Percentiles rank a stretch among this genome's conserved stretches.
Conservation (phyloP, 2,797 vertebrate species). For the Cossypha caffra region DNA sequence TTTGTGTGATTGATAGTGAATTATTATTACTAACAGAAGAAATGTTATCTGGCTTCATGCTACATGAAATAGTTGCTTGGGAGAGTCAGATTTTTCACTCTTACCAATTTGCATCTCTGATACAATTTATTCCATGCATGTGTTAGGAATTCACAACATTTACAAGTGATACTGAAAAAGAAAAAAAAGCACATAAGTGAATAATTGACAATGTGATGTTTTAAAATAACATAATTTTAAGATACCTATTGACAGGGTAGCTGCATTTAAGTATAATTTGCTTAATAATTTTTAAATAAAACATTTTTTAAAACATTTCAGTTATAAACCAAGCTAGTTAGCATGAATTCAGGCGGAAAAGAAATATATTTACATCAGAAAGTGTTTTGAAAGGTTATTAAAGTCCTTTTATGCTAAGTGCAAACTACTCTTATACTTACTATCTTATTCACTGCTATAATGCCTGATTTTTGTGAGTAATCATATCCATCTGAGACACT, state of each 20-base stretch:
- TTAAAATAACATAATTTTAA: neutral
- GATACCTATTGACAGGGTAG: neutral
- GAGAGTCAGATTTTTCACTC: neutral
- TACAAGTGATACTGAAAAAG: neutral
- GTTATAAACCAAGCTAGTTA: neutral
- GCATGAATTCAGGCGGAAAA: neutral
- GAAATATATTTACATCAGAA: neutral
- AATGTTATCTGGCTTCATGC: neutral
- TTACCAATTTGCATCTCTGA: neutral
- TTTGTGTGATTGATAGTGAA: neutral
- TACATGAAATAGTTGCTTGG: neutral
- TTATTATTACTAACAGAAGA: neutral
- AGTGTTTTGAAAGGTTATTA: neutral
- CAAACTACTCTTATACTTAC: neutral
- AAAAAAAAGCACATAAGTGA: neutral
- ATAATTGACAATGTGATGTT: neutral
- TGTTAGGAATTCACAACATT: neutral
- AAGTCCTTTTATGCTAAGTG: neutral
- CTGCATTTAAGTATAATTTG: neutral
- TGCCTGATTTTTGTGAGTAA: neutral
- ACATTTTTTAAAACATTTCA: neutral
- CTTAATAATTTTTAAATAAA: neutral
- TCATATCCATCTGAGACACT: neutral
- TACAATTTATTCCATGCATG: neutral
- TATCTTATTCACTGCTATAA: neutral